Evolutionary conservation across 2,797 vertebrate genomes (phyloP).

Genomic region (Cetoscarus ocellatus): DNA sequence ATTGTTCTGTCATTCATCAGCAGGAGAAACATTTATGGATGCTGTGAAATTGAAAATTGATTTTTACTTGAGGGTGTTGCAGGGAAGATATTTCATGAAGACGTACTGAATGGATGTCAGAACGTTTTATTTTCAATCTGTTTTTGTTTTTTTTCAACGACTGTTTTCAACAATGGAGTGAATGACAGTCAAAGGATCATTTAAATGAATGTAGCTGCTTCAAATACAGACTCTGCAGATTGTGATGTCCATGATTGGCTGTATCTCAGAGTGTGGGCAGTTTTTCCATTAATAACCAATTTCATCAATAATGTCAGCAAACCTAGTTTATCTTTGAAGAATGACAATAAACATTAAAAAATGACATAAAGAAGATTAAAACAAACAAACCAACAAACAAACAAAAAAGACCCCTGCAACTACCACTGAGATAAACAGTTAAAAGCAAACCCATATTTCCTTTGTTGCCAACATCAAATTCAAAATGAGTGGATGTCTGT

Average conservation of each 20-base stretch:
- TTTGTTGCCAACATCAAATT: too few species aligned
- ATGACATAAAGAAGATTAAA: too few species aligned
- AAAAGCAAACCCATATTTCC: too few species aligned
- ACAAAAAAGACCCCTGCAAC: too few species aligned
- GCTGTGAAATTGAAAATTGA: background rate
- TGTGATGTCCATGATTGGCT: too few species aligned
- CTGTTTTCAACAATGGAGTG: background rate
- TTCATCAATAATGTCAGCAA: slow-evolving; percentile 36
- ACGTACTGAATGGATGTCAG: background rate
- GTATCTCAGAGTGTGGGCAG: background rate
- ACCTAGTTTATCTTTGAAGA: background rate
- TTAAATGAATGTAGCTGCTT: slow-evolving; percentile 31
- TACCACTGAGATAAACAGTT: too few species aligned
- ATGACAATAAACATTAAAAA: background rate
- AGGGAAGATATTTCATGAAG: background rate
- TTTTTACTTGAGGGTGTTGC: slow-evolving; percentile 4
- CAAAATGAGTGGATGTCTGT: too few species aligned
- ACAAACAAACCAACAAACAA: too few species aligned
- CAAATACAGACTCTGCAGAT: background rate
- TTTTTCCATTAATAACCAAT: slow-evolving; percentile 60
- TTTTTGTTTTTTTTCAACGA: background rate
- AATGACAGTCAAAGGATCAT: background rate
- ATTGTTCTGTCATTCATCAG: background rate
- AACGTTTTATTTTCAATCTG: background rate
- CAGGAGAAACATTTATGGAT: background rate